These are phyloP conservation scores for Prinia subflava DNA, from an alignment of 2,113 vertebrate genomes.

Conservation along the genomic window DNA sequence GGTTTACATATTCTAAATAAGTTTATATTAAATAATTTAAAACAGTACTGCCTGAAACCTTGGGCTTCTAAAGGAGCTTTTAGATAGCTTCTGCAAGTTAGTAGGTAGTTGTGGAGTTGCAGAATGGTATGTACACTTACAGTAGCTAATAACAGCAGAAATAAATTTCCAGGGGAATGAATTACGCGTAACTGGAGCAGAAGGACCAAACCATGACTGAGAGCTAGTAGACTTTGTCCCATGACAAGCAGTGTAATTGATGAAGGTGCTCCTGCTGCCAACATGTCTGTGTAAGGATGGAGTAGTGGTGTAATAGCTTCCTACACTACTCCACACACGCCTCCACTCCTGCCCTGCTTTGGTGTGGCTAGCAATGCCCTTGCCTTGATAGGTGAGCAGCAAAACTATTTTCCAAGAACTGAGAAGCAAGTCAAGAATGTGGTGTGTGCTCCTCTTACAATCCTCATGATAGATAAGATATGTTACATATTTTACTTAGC, in stretches of 20 bases:
- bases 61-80: background rate
- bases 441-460: background rate
- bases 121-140: background rate
- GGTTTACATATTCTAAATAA: background rate
- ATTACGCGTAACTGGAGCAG: background rate
- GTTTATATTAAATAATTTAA: background rate
- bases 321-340: rapidly evolving
- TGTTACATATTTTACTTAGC: background rate
- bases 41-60: background rate
- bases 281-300: background rate
- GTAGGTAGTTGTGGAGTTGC: background rate
- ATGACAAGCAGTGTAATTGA: background rate
- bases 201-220: background rate
- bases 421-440: background rate
- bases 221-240: background rate
- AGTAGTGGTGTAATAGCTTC: background rate
- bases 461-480: background rate
- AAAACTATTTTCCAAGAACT: background rate
- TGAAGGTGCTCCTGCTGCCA: background rate
- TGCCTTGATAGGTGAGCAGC: background rate
- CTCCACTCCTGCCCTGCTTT: background rate
- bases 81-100: background rate
- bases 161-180: background rate
- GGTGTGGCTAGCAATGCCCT: background rate
- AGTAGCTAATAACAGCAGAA: background rate